These are phyloP conservation scores for Engraulis encrasicolus DNA, from an alignment of 2,113 vertebrate species.

Conservation along the genomic window DNA sequence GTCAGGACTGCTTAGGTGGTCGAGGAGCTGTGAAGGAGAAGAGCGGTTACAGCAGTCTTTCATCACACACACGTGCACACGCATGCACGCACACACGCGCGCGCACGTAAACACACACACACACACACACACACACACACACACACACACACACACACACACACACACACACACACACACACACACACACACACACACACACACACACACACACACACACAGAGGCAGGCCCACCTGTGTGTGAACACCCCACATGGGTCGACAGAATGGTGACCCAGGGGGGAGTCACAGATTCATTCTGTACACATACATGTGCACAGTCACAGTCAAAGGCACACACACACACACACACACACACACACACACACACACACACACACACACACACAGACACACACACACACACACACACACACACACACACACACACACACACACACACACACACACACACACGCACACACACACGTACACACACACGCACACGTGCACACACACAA, in stretches of 20 bases:
- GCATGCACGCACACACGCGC: too few relatives aligned
- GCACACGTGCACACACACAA: too few relatives aligned
- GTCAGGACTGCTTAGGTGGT: slow-evolving; percentile 63
- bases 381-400: slow-evolving; percentile 1
- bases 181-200: too few relatives aligned
- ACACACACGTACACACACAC: too few relatives aligned
- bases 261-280: slow-evolving; percentile 4
- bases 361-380: background rate
- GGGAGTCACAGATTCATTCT: background rate
- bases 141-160: too few relatives aligned
- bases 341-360: background rate
- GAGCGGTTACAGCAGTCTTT: slow-evolving; percentile 68
- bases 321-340: slow-evolving; percentile 40
- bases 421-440: background rate
- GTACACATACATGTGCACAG: slow-evolving; percentile 58
- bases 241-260: slow-evolving; percentile 34
- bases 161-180: too few relatives aligned
- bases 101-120: too few relatives aligned
- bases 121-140: too few relatives aligned
- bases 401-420: background rate
- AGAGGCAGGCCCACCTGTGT: slow-evolving; percentile 58
- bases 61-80: slow-evolving; percentile 58
- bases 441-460: too few relatives aligned
- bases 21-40: slow-evolving; percentile 49
- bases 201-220: too few relatives aligned